Base-by-base conservation (phyloP, 1,140 invertebrate genomes). In the Ceratitis capitata region DNA sequence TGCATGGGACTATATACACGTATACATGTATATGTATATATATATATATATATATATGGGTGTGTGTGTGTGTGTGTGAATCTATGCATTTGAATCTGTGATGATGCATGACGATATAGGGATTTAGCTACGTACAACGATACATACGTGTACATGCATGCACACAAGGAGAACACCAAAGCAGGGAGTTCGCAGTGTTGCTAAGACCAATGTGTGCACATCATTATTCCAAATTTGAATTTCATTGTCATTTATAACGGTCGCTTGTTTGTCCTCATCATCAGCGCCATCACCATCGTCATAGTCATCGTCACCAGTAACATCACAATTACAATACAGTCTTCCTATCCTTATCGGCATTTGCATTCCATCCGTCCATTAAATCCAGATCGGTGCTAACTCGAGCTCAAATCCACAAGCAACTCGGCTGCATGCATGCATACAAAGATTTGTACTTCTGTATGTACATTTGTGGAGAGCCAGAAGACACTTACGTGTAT, bases 241-340 rank as follows among this genome's bases (percentile, higher is more conserved):
- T 83, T 83, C 82, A 83, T 83, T 83, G 82, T 83, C 49, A 83
- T 83, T 83, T 83, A 47, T 83, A 83, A 83, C 49, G 82, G 82
- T 83, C 29, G 47, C 49, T 83, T 32, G 49, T 32, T 78, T 78
- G 69, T 35, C 2, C 69, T 45, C 69, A 45, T 6, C 69, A n/a
- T 56, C 5, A 32, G 4, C 61, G 35, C 19, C 61, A 16, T 2
- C 16, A 35, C 3, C 69, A 78, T n/a, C n/a, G n/a, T n/a, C n/a
- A n/a, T 56, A 47, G 61, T 19, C 61, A 64, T 39, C 61, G 32
- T 2, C 16, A 35, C 3, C 69, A 78, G 69, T 23, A 45, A 45
- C 39, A 78, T 78, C n/a, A 78, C 39, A 78, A 78, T 47, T 78
- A 78, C n/a, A n/a, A n/a, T 78, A 39, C 19, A 42, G 26, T 78